These are phyloP conservation scores for Sparidentex hasta DNA, from an alignment of 2,797 vertebrate species.

Conservation along the genomic window DNA sequence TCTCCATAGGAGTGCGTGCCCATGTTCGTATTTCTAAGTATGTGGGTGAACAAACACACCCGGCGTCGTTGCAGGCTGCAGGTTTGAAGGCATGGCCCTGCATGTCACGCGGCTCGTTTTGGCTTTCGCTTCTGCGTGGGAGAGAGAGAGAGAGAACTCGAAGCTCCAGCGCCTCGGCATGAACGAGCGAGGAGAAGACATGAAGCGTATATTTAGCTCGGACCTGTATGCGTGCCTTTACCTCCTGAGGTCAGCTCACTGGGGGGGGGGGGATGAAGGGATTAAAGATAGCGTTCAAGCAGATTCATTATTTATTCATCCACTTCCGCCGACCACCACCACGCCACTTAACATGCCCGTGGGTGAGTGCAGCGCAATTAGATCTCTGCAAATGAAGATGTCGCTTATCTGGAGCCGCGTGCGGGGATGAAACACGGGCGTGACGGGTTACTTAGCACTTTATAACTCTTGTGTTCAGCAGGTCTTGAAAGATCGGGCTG, in stretches of 20 bases:
- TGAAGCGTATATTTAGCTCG: constrained; percentile 61
- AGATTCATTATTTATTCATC: constrained; percentile 82
- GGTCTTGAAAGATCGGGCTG: background rate
- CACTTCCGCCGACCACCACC: constrained; percentile 62
- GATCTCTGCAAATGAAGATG: constrained; percentile 60
- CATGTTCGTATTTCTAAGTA: background rate
- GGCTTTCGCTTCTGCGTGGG: too few relatives aligned
- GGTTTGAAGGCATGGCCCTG: constrained; percentile 20
- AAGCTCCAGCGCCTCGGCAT: constrained; percentile 7
- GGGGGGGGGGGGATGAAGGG: constrained; percentile 61
- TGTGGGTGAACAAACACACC: constrained; percentile 21
- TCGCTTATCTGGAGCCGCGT: constrained; percentile 46
- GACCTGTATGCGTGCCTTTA: constrained; percentile 47
- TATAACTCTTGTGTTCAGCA: constrained; percentile 26
- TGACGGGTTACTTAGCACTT: constrained; percentile 31
- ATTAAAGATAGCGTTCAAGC: constrained; percentile 74
- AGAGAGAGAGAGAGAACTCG: constrained; percentile 9
- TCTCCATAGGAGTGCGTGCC: constrained; percentile 26
- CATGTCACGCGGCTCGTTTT: constrained; percentile 27
- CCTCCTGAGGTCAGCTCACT: constrained; percentile 69
- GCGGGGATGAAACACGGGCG: constrained; percentile 35
- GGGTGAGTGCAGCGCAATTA: constrained; percentile 68
- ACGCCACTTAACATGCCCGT: constrained; percentile 52
- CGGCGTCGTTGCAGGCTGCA: background rate
- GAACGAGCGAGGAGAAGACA: constrained; percentile 35